Percentiles rank a stretch among this genome's conserved stretches.
These are phyloP conservation scores for Nothoprocta perdicaria DNA, from an alignment of 2,113 vertebrate genomes.

Conservation along the genomic window DNA sequence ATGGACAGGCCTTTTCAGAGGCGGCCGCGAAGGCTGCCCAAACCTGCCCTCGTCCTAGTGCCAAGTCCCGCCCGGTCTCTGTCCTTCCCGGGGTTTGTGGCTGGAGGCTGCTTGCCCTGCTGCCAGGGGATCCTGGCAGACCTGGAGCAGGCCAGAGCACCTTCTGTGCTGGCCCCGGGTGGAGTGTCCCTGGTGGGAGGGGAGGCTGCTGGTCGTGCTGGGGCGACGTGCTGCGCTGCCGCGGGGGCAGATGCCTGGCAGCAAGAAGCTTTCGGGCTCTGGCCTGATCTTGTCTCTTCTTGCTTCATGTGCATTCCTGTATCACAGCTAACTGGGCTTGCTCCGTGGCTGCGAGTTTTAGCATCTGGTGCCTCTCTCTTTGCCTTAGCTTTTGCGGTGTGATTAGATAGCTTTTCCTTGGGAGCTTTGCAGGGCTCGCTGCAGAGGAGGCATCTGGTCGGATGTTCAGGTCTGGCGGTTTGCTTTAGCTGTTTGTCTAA, in stretches of 20 bases:
- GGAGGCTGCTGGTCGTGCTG: neutral
- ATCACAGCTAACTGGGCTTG: neutral
- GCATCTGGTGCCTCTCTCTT: neutral
- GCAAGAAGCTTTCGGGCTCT: neutral
- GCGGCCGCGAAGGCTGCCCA: fast-evolving
- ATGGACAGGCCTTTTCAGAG: neutral
- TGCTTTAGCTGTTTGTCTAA: neutral
- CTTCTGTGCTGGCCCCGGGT: neutral
- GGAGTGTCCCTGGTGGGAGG: neutral
- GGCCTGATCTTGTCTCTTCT: neutral
- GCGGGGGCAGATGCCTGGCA: neutral
- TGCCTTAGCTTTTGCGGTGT: neutral
- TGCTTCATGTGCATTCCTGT: fast-evolving
- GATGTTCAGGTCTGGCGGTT: neutral
- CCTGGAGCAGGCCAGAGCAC: neutral
- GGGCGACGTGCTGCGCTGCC: neutral
- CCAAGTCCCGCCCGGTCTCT: neutral
- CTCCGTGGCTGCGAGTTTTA: neutral
- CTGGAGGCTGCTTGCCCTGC: neutral
- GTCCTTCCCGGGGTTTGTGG: neutral
- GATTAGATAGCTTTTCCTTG: neutral
- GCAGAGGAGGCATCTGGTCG: neutral
- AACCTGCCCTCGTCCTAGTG: fast-evolving
- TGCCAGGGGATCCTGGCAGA: neutral
- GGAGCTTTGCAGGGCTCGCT: neutral